Base-by-base conservation (phyloP, 2,888 invertebrate species). In the Meiosimyza platycephala region DNA sequence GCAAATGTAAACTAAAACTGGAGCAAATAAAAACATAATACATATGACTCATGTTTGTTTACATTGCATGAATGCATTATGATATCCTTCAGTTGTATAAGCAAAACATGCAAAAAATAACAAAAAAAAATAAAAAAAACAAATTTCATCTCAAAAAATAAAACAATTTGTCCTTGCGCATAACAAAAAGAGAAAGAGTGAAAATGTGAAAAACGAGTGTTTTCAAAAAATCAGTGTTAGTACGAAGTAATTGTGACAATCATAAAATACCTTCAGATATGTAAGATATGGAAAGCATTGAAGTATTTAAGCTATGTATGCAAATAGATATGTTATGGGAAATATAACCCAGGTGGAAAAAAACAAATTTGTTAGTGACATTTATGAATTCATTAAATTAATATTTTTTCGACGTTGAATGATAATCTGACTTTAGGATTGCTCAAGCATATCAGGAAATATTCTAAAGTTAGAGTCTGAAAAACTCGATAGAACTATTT, bases 1-100 rank as follows among this genome's bases (percentile, higher is more conserved):
- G 40, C n/a, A 55, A 67, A 67, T 57, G 18, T 57, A 13, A 40
- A 71, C 52, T 71, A 54, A 40, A 63, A 64, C 71, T 64, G 48
- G 71, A 63, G 18, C 18, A 57, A 40, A 40, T 6, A 40, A 40
- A 57, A 57, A 57, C 57, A 63, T 55, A 1, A 63, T 55, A 1
- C 22, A 22, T 48, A 62, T 71, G 71, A 71, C 22, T 71, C 71
- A 71, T 48, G 33, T 57, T 48, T 68, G 59, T 68, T 68, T 68
- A 68, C 48, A 67, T 16, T 33, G 33, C 11, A 54, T 33, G 33
- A 54, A 50, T 57, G 50, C 48, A 59, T 57, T 4, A 48, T 11
- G 28, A 50, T 48, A 48, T 62, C 47, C 60, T 62, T 15, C 33
- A 47, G 47, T n/a, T 28, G n/a, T 28, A 16, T 62, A 62, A 62